Conservation (phyloP, 1,140 invertebrate genomes). For the Lepeophtheirus salmonis region DNA sequence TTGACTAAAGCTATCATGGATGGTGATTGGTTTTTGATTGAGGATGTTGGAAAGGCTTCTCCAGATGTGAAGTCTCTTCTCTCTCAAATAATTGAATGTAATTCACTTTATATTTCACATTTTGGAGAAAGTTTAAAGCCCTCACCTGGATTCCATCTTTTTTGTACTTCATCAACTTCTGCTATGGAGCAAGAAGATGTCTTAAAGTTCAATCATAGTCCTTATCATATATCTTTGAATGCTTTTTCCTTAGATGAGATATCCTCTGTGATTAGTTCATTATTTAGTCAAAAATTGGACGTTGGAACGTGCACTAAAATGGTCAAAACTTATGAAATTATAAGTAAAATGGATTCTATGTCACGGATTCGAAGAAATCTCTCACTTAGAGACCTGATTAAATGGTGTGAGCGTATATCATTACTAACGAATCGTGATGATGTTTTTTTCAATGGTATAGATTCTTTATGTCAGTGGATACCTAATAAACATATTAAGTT, state of each 20-base stretch:
- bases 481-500: not conserved
- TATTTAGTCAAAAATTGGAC: not conserved
- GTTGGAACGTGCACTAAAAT: not conserved
- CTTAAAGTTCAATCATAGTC: not conserved
- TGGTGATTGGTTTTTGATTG: conserved; percentile 79
- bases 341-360: conserved; percentile 2
- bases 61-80: conserved; percentile 77
- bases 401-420: conserved; percentile 63
- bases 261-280: not conserved
- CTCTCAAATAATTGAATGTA: conserved; percentile 60
- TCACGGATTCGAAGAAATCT: conserved; percentile 25
- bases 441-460: conserved; percentile 15
- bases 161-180: conserved; percentile 51
- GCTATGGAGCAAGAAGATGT: not conserved
- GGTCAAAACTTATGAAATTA: not conserved
- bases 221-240: not conserved
- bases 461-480: not conserved
- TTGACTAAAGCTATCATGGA: conserved; percentile 66
- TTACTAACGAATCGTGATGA: conserved; percentile 23
- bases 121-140: conserved; percentile 58
- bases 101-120: conserved; percentile 47
- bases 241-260: not conserved
- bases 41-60: conserved; percentile 85
- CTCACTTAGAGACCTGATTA: conserved; percentile 63
- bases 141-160: conserved; percentile 67